A percentile compares a stretch with the other conserved stretches of the same genome.
Conservation (phyloP, 2,888 invertebrate genomes). For the Reticulitermes lucifugus region DNA sequence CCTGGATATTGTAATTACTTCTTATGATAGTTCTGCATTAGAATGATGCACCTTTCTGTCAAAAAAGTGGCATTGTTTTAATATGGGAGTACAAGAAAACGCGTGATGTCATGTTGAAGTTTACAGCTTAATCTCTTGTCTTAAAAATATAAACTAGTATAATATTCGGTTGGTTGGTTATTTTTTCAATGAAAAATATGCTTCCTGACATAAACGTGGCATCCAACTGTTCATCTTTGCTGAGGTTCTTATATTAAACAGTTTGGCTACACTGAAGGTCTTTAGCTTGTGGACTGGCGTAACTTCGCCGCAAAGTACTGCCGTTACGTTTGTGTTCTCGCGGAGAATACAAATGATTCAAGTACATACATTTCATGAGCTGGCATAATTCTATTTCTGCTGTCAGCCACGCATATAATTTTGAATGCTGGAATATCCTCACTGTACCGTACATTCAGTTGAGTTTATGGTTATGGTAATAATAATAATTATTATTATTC, state of each 20-base stretch:
- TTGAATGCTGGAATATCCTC: too few relatives aligned
- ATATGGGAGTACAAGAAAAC: slow-evolving; percentile 12
- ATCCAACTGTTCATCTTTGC: slow-evolving; percentile 11
- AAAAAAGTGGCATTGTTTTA: neutral
- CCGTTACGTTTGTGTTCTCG: neutral
- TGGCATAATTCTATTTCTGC: too few relatives aligned
- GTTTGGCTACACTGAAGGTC: neutral
- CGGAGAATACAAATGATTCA: neutral
- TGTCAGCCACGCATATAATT: too few relatives aligned
- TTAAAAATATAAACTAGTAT: neutral
- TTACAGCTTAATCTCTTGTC: slow-evolving; percentile 17
- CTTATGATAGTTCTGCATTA: neutral
- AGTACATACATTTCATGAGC: neutral
- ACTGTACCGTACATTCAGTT: too few relatives aligned
- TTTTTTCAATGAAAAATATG: slow-evolving; percentile 4
- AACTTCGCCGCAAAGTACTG: neutral
- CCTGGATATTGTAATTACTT: neutral
- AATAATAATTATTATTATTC: too few relatives aligned
- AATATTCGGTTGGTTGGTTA: neutral
- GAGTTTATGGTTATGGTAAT: too few relatives aligned
- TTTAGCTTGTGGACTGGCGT: neutral
- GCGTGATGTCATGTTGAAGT: neutral
- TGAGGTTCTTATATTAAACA: slow-evolving; percentile 11
- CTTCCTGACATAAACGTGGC: slow-evolving; percentile 13
- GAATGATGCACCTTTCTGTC: neutral